Conservation (phyloP, 2,888 invertebrate species). For the Gerris lacustris region DNA sequence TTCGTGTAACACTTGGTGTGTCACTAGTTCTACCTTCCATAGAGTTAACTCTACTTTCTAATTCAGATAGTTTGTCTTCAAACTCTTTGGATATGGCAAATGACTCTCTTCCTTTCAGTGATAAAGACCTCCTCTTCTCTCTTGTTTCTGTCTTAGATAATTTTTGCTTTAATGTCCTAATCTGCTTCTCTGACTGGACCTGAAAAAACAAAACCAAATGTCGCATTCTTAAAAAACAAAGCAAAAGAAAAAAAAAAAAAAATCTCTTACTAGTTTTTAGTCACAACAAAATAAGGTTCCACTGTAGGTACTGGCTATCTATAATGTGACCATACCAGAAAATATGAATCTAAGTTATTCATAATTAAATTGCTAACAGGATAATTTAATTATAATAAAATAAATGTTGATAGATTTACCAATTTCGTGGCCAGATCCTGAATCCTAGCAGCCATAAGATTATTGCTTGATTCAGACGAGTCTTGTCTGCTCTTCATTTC, state of each 20-base stretch:
- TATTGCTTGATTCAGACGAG: constrained; percentile 56
- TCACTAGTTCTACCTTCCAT: constrained; percentile 44
- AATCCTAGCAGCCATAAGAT: constrained; percentile 68
- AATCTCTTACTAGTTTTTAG: no score
- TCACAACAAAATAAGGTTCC: no score
- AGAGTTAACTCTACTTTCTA: constrained; percentile 62
- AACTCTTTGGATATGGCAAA: constrained; percentile 69
- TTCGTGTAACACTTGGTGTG: constrained; percentile 35
- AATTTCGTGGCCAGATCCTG: constrained; percentile 73
- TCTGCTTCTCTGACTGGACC: constrained; percentile 26
- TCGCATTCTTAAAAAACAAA: not conserved
- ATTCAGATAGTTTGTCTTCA: constrained; percentile 68
- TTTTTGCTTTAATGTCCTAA: constrained; percentile 62
- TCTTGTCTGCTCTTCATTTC: constrained; percentile 54
- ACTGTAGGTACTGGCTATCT: no score
- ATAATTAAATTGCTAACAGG: no score
- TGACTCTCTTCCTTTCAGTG: constrained; percentile 70
- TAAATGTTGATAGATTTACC: not conserved
- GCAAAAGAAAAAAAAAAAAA: not conserved
- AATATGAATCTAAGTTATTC: no score
- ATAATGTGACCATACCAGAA: no score
- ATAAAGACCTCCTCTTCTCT: constrained; percentile 66
- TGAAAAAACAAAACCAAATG: not conserved
- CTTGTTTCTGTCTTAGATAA: constrained; percentile 61
- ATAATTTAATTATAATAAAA: no score